Conservation (phyloP, 2,113 vertebrate species). For the Zosterops borbonicus region DNA sequence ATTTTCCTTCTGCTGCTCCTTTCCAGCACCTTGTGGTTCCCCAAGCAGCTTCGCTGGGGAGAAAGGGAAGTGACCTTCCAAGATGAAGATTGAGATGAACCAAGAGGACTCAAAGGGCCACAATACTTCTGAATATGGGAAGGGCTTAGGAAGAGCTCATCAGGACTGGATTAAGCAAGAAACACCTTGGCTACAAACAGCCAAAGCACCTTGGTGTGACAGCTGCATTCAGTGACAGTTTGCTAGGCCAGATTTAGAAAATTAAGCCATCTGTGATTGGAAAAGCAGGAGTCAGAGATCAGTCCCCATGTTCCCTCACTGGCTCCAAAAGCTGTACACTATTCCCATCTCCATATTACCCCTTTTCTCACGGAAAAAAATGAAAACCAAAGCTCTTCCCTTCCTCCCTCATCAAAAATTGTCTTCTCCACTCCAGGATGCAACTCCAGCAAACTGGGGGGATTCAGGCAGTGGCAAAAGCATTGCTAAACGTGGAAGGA, state of each 20-base stretch:
- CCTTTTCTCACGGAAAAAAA: background rate
- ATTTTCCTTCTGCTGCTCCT: background rate
- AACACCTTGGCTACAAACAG: background rate
- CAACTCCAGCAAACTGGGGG: background rate
- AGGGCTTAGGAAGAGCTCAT: background rate
- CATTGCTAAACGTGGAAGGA: background rate
- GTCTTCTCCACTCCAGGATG: background rate
- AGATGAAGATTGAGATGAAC: background rate
- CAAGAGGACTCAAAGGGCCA: background rate
- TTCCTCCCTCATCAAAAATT: background rate
- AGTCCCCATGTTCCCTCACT: background rate
- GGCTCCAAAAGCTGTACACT: background rate
- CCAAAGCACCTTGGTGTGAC: background rate
- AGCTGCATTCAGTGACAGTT: background rate
- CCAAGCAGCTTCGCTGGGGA: accelerated
- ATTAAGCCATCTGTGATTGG: background rate
- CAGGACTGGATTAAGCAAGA: background rate
- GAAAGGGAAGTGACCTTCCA: background rate
- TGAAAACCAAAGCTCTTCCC: background rate
- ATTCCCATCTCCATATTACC: background rate
- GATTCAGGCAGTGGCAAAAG: background rate
- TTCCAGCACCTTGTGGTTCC: background rate
- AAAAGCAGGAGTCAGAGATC: background rate
- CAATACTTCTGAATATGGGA: background rate
- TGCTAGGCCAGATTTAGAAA: background rate